Evolutionary conservation across 2,797 vertebrate species (phyloP), one percentile per base, ranked within the genome.

Genomic region (Lutjanus campechanus): DNA sequence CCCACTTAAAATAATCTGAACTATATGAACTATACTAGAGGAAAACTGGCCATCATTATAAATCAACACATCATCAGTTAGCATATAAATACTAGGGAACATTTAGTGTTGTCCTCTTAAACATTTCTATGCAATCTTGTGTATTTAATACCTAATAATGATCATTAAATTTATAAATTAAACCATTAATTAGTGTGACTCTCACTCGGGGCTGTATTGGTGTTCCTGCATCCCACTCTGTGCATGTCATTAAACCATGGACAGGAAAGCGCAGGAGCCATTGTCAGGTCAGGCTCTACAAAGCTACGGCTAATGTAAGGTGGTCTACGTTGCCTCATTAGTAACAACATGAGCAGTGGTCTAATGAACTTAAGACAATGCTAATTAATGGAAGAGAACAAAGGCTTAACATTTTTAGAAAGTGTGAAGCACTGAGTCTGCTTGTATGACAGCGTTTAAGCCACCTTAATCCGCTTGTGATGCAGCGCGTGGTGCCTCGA

Each of bases 281-380:
- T 84, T 91, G 96, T 96, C 90, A 97, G 98, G 98, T 98, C 97
- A 96, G 84, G 90, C 92, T 91, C 90, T 89, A 97, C 94, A 93
- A 92, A 96, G 96, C 96, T 79, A 89, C 90, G 89, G 94, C 95
- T 93, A 91, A 85, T 94, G 95, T 96, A 95, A 95, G 96, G 97
- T 96, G 96, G 94, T 96, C 91, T 79, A 93, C 87, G 90, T 82
- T 88, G 81, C 91, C 96, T 96, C 94, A 95, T 96, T 95, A 88
- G 94, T 83, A 92, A 96, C 97, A 96, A 94, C 94, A 91, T 89
- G 93, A 92, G 92, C 76, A 62, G 76, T 86, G 92, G 96, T 96
- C 97, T 99, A 98, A 99, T 97, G 97, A 97, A 97, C 97, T 98
- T 98, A 97, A 98, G 97, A 99, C 97, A 99, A 99, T 96, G 93